A percentile compares a stretch with the other conserved stretches of the same genome.
Conservation (phyloP, 2,113 vertebrate species). For the Saccopteryx leptura region DNA sequence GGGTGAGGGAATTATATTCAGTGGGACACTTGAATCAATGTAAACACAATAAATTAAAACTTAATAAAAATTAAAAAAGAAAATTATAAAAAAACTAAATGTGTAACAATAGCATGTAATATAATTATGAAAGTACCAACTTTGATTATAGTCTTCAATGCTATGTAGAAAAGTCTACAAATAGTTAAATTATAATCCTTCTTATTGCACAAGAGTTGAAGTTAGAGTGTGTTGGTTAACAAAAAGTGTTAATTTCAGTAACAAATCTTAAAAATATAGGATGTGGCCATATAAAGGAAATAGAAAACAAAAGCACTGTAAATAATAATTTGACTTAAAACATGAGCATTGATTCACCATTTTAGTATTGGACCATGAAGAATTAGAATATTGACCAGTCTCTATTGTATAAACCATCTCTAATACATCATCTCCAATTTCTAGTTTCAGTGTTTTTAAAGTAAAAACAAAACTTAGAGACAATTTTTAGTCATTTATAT, state of each 20-base stretch:
- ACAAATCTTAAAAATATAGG: neutral
- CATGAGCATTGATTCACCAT: neutral
- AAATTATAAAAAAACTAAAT: neutral
- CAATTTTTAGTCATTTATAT: neutral
- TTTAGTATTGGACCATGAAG: neutral
- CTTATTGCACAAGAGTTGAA: neutral
- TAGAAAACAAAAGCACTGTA: neutral
- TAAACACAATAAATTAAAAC: no score
- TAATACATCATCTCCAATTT: neutral
- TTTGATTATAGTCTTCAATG: neutral
- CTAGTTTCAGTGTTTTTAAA: neutral
- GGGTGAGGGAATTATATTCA: no score
- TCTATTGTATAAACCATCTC: neutral
- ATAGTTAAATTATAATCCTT: neutral
- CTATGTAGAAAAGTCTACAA: neutral
- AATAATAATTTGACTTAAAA: constrained; percentile 26
- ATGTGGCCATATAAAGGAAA: neutral
- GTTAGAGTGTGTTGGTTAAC: neutral
- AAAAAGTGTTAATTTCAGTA: neutral
- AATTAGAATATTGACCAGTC: neutral
- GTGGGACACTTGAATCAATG: no score
- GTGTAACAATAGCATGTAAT: neutral
- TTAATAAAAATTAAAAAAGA: no score
- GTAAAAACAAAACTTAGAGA: neutral
- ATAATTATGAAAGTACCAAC: neutral